A percentile compares a stretch with the other conserved stretches of the same genome.
Conservation (phyloP, 2,113 vertebrate genomes). For the Poeciliopsis prolifica region DNA sequence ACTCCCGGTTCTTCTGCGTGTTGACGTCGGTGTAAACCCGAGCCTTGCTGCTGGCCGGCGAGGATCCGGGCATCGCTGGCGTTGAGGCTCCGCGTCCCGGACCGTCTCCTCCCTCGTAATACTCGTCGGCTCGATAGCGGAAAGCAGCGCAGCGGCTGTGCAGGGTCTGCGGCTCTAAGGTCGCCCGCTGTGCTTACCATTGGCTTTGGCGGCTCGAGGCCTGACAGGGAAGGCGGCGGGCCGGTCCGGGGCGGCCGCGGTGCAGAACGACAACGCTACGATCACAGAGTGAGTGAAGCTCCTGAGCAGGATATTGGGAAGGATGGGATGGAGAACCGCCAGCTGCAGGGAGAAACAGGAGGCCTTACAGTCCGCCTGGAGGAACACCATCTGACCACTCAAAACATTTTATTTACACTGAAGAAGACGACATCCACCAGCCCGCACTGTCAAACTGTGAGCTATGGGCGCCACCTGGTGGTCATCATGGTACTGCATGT, state of each 20-base stretch:
- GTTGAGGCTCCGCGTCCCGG: conserved; percentile 66
- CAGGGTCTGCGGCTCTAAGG: conserved; percentile 45
- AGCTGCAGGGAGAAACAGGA: conserved; percentile 55
- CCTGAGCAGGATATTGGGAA: conserved; percentile 67
- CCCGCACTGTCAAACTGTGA: too few species aligned
- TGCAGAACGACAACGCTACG: conserved; percentile 72
- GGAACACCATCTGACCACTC: background rate
- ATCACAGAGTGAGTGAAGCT: conserved; percentile 66
- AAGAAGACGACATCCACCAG: background rate
- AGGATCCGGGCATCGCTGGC: conserved; percentile 93
- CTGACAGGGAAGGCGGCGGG: conserved; percentile 45
- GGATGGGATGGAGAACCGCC: conserved; percentile 68
- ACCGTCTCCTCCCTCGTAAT: conserved; percentile 66
- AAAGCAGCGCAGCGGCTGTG: conserved; percentile 64
- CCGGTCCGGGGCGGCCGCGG: conserved; percentile 50
- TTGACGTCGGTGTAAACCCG: conserved; percentile 97
- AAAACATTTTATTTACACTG: background rate
- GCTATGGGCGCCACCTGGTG: too few species aligned
- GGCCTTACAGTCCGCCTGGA: too few species aligned
- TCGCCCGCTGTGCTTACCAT: conserved; percentile 49
- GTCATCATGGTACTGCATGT: too few species aligned
- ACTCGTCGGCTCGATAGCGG: conserved; percentile 52
- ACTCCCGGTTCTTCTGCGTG: conserved; percentile 95
- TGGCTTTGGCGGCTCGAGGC: conserved; percentile 46
- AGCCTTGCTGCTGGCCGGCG: conserved; percentile 91